These are phyloP conservation scores for Lasioglossum baleicum DNA, from an alignment of 1,140 invertebrate genomes.

Conservation along the genomic window DNA sequence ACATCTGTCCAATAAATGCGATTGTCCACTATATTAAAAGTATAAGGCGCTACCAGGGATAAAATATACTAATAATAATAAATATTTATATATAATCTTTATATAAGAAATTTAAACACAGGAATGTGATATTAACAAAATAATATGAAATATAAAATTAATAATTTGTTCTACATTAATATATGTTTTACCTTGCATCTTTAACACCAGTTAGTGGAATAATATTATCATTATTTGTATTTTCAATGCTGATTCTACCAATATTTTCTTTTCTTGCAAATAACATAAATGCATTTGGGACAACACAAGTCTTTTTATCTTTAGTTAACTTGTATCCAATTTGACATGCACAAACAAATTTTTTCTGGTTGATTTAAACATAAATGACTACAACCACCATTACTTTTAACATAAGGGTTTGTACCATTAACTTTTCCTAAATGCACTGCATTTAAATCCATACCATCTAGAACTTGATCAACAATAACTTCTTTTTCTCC, in stretches of 20 bases:
- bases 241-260: slow-evolving; percentile 90
- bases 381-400: slow-evolving; percentile 91
- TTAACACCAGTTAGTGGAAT: slow-evolving; percentile 90
- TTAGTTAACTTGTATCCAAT: slow-evolving; percentile 89
- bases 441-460: slow-evolving; percentile 91
- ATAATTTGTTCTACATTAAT: no score
- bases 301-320: slow-evolving; percentile 89
- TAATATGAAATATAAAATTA: not conserved
- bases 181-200: slow-evolving; percentile 84
- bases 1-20: no score
- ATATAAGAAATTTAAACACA: no score
- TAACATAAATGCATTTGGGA: slow-evolving; percentile 93
- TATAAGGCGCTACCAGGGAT: slow-evolving; percentile 84
- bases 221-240: slow-evolving; percentile 87
- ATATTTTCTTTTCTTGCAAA: slow-evolving; percentile 92
- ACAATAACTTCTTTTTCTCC: slow-evolving; percentile 88
- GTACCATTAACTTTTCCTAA: slow-evolving; percentile 81
- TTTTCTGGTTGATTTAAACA: slow-evolving; percentile 88
- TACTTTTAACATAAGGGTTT: slow-evolving; percentile 86
- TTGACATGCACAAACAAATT: slow-evolving; percentile 90
- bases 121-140: no score
- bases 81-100: slow-evolving; percentile 8
- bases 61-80: not conserved
- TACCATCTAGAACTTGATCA: slow-evolving; percentile 92
- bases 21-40: slow-evolving; percentile 88